These are phyloP conservation scores for Metopia argyrocephala DNA, from an alignment of 2,888 invertebrate species.

Conservation along the genomic window DNA sequence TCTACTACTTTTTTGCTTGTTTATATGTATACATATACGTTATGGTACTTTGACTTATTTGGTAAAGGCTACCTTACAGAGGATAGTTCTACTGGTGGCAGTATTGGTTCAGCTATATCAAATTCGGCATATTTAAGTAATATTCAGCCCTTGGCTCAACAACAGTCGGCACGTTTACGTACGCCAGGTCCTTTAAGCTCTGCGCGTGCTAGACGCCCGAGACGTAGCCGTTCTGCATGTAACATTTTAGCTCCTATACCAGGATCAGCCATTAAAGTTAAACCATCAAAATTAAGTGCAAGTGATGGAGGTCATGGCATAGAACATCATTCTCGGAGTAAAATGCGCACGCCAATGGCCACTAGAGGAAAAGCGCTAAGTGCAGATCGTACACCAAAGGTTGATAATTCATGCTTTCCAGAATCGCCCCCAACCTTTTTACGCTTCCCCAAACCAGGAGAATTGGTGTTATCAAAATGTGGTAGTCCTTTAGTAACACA, in stretches of 20 bases:
- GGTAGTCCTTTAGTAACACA: slow-evolving; percentile 77
- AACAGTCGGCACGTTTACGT: slow-evolving; percentile 67
- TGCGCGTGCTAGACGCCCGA: slow-evolving; percentile 73
- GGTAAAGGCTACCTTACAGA: slow-evolving; percentile 78
- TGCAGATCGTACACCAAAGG: slow-evolving; percentile 75
- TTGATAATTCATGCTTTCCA: slow-evolving; percentile 40
- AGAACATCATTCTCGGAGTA: slow-evolving; percentile 72
- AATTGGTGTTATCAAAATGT: slow-evolving; percentile 75
- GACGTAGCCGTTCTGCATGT: slow-evolving; percentile 76
- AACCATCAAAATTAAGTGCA: slow-evolving; percentile 35
- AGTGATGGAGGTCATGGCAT: not conserved
- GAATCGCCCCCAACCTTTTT: slow-evolving; percentile 74
- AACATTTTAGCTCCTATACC: slow-evolving; percentile 63
- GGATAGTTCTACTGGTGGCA: slow-evolving; percentile 72
- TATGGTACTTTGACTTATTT: slow-evolving; percentile 58
- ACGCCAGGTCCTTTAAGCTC: slow-evolving; percentile 76
- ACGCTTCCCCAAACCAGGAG: slow-evolving; percentile 77
- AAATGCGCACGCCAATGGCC: slow-evolving; percentile 74
- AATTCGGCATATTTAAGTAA: slow-evolving; percentile 58
- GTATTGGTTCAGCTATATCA: slow-evolving; percentile 50
- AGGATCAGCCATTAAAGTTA: slow-evolving; percentile 64
- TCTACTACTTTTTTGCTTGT: slow-evolving; percentile 58
- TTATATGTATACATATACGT: slow-evolving; percentile 46
- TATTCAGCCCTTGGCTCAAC: slow-evolving; percentile 46
- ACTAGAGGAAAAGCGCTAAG: slow-evolving; percentile 74